Evolutionary conservation across 2,888 invertebrate species (phyloP), one percentile per base, ranked within the genome.

Genomic region (Nebria brevicollis): DNA sequence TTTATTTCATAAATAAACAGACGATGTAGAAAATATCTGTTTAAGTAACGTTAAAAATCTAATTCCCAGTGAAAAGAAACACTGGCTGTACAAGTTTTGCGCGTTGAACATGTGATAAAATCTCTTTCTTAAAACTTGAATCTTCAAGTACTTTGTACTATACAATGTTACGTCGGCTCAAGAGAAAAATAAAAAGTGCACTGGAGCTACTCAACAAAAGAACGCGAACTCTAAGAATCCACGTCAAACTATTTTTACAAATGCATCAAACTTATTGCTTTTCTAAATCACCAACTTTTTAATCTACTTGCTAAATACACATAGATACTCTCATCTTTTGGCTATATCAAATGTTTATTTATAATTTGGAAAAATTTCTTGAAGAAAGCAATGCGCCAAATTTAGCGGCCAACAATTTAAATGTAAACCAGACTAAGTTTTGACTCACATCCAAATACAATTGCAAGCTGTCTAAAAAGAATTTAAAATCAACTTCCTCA

Each of bases 371-470:
- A 70, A 26, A 26, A 10, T 70, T 70, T 70, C 70, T 1, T 25
- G 26, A 70, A 70, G 26, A 70, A 26, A 25, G 70, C 5, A 20
- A 13, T 70, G 25, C 25, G 70, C 70, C 70, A 70, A 70, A 26
- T 70, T 26, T 70, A 20, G 10, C 13, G 70, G 70, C 70, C 70
- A 70, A 70, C 26, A 26, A 70, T 70, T 26, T 26, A 70, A 10
- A 34, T 25, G 70, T 70, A 70, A 15, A 25, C 11, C 34, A 70
- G 3, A 70, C 26, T 11, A 70, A 70, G 34, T 25, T 34, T 70
- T 70, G 70, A 70, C 20, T 26, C 6, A 10, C 70, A 11, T 70
- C 70, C 70, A 70, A 70, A 11, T 70, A 4, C 34, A 34, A 54
- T 54, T 54, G 54, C 54, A 54, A 7, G 8, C 34, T 34, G 34